These are phyloP conservation scores for Neuroterus valhalla DNA, from an alignment of 1,140 invertebrate species.

Conservation along the genomic window DNA sequence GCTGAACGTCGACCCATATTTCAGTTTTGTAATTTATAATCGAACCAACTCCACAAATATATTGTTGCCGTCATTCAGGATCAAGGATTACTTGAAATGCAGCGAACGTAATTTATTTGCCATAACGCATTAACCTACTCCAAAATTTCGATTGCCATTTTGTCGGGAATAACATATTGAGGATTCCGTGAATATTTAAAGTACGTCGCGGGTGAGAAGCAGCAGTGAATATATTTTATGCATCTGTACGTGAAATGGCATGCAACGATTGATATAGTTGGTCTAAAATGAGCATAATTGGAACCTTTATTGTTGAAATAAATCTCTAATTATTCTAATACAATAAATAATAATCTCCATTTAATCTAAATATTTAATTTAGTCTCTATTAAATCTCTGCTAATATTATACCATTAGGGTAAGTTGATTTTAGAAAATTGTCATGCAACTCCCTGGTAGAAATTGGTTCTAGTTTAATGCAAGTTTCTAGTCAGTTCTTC, in stretches of 20 bases:
- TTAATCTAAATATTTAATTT: no score
- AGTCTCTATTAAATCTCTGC: no score
- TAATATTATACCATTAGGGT: no score
- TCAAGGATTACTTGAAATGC: slow-evolving; percentile 51
- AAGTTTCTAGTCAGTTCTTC: no score
- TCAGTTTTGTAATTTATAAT: neutral
- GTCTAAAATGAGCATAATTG: no score
- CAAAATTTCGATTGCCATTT: slow-evolving; percentile 61
- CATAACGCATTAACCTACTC: slow-evolving; percentile 40
- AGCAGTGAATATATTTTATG: slow-evolving; percentile 28
- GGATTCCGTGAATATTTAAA: slow-evolving; percentile 58
- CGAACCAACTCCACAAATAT: neutral
- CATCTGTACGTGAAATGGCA: slow-evolving; percentile 33
- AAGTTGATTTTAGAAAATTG: no score
- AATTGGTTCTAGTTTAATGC: no score
- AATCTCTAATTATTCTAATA: no score
- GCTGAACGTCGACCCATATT: no score
- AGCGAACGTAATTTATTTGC: slow-evolving; percentile 58
- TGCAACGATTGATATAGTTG: slow-evolving; percentile 33
- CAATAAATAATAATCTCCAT: no score
- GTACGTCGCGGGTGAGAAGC: slow-evolving; percentile 33
- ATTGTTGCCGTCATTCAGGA: slow-evolving; percentile 1
- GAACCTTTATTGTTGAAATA: no score
- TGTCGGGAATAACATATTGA: slow-evolving; percentile 44
- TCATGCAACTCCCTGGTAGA: no score